Evolutionary conservation across 35 echinoderm and acorn worm species (phyloP).

Genomic region (Anneissia japonica): DNA sequence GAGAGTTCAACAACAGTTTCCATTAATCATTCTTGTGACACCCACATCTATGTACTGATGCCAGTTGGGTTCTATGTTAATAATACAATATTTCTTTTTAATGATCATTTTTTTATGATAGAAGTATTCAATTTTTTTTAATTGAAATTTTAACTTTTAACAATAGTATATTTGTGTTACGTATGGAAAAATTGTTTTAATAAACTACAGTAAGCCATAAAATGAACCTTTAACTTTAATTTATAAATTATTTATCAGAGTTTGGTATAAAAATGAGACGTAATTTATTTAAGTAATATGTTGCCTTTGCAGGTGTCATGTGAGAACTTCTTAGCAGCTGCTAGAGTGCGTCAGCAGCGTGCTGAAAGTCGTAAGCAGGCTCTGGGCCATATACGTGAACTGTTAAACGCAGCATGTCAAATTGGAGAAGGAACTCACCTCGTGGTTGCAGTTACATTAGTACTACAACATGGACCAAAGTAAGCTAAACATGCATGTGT

Average conservation of each 20-base stretch:
- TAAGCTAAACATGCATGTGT: constrained; percentile 13
- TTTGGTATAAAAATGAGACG: neutral
- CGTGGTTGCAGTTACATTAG: constrained; percentile 49
- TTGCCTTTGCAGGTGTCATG: constrained; percentile 40
- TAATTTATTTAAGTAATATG: neutral
- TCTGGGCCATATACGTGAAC: constrained; percentile 51
- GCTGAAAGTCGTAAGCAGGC: constrained; percentile 57
- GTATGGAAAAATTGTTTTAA: no score
- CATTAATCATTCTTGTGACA: no score
- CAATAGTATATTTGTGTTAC: no score
- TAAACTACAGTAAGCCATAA: no score
- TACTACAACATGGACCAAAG: constrained; percentile 67
- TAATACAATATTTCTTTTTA: no score
- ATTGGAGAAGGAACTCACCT: constrained; percentile 60
- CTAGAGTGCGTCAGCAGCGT: constrained; percentile 26
- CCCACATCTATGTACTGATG: no score
- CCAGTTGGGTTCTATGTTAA: no score
- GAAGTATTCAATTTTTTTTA: no score
- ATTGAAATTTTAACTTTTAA: no score
- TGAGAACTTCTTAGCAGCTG: constrained; percentile 55
- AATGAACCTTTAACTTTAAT: neutral
- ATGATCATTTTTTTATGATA: no score
- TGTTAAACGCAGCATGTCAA: constrained; percentile 47
- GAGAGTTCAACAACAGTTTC: no score
- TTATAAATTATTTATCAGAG: neutral